phyloP scores from a whole-genome alignment of 2,113 vertebrate species.

The Ctenodactylus gundi region DNA sequence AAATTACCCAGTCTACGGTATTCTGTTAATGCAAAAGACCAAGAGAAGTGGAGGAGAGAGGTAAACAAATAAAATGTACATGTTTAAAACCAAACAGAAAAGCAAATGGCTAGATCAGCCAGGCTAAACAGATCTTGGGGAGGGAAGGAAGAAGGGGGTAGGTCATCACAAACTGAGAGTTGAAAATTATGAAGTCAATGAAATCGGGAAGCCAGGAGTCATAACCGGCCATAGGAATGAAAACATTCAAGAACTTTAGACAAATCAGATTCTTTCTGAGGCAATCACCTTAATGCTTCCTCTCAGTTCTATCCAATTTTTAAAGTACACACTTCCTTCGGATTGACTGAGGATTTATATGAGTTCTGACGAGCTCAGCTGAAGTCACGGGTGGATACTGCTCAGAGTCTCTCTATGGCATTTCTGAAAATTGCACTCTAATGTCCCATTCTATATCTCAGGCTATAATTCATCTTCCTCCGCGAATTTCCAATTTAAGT shows the following conservation, averaged over 20 bases:
- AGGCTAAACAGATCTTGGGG: not conserved
- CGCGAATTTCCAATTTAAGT: slow-evolving; percentile 21
- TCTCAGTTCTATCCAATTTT: not conserved
- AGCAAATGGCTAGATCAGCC: not conserved
- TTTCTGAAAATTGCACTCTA: not conserved
- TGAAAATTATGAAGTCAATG: not conserved
- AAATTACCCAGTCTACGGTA: not conserved
- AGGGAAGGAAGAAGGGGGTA: too few relatives aligned
- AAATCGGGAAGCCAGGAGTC: not conserved
- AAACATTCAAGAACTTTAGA: not conserved
- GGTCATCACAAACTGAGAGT: not conserved
- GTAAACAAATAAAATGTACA: not conserved
- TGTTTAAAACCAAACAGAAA: not conserved
- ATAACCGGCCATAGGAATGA: not conserved
- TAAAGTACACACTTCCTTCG: not conserved
- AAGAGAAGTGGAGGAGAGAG: not conserved
- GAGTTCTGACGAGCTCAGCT: not conserved
- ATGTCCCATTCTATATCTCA: not conserved
- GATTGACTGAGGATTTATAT: not conserved
- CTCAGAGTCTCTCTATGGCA: not conserved
- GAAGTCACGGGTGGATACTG: not conserved
- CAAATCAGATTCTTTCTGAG: not conserved
- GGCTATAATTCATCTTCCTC: not conserved
- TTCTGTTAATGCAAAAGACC: not conserved
- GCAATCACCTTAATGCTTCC: not conserved